Evolutionary conservation across 2,113 vertebrate species (phyloP).

Genomic region (Lagopus leucura): DNA sequence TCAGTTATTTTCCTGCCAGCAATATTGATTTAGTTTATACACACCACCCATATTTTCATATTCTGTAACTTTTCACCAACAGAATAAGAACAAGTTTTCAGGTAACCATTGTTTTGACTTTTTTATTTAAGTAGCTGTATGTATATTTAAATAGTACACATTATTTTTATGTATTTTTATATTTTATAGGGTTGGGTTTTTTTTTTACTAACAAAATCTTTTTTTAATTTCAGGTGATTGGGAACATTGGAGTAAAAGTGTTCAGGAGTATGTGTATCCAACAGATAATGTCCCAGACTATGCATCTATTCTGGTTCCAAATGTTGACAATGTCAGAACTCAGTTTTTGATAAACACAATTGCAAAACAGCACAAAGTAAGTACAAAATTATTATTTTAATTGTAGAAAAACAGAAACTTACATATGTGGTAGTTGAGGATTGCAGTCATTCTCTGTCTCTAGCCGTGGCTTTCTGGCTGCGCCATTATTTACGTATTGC

Average conservation of each 20-base stretch:
- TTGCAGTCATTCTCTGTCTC: not conserved
- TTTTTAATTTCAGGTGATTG: conserved; percentile 67
- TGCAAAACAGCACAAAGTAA: conserved; percentile 82
- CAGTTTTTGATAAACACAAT: conserved; percentile 81
- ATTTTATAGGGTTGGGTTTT: not conserved
- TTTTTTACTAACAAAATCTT: not conserved
- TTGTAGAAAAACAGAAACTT: not conserved
- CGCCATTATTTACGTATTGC: not conserved
- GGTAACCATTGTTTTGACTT: not conserved
- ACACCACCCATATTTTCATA: not conserved
- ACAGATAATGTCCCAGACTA: conserved; percentile 79
- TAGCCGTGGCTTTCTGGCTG: not conserved
- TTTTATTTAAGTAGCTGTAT: not conserved
- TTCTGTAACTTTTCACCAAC: not conserved
- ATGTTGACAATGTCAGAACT: conserved; percentile 82
- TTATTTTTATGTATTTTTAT: too few relatives aligned
- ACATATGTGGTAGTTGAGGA: not conserved
- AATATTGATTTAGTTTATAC: not conserved
- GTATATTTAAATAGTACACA: not conserved
- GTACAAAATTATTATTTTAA: conserved; percentile 12
- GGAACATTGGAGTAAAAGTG: conserved; percentile 80
- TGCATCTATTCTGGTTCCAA: conserved; percentile 82
- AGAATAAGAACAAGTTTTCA: not conserved
- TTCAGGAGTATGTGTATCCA: conserved; percentile 81
- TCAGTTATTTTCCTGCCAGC: not conserved